Evolutionary conservation across 2,888 invertebrate genomes (phyloP).

Genomic region (Heliconius charithonia): DNA sequence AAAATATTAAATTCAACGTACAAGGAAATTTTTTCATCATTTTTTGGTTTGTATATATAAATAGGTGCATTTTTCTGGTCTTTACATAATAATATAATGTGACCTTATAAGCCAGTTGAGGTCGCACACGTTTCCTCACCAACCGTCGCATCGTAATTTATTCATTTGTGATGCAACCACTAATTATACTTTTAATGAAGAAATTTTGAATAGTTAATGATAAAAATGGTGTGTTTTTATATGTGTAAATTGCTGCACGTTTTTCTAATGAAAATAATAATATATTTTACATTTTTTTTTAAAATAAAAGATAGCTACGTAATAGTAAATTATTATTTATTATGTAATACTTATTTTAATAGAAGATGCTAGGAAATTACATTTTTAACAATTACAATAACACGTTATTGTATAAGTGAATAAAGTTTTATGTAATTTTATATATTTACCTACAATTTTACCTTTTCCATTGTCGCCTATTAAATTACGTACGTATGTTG

Average conservation of each 20-base stretch:
- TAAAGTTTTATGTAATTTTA: not conserved
- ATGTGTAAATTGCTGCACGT: not conserved
- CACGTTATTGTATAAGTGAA: not conserved
- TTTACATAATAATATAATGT: slow-evolving; percentile 22
- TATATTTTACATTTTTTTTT: not conserved
- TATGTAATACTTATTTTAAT: not conserved
- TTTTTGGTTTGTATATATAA: not conserved
- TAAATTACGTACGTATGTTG: not conserved
- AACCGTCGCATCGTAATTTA: not conserved
- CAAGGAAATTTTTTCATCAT: not conserved
- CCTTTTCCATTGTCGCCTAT: not conserved
- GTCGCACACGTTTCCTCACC: slow-evolving; percentile 17
- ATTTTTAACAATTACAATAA: too few relatives aligned
- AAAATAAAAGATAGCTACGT: not conserved
- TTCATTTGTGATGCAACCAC: not conserved
- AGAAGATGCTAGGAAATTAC: too few relatives aligned
- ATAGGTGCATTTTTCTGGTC: slow-evolving; percentile 10
- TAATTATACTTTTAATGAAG: not conserved
- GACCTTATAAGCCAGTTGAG: slow-evolving; percentile 15
- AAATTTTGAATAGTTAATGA: not conserved
- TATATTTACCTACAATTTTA: not conserved
- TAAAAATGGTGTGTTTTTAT: not conserved
- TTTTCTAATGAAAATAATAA: slow-evolving; percentile 5
- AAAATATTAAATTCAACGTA: not conserved
- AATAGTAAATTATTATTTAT: not conserved